Conservation (phyloP, 1,140 invertebrate species). For the Diorhabda elongata region DNA sequence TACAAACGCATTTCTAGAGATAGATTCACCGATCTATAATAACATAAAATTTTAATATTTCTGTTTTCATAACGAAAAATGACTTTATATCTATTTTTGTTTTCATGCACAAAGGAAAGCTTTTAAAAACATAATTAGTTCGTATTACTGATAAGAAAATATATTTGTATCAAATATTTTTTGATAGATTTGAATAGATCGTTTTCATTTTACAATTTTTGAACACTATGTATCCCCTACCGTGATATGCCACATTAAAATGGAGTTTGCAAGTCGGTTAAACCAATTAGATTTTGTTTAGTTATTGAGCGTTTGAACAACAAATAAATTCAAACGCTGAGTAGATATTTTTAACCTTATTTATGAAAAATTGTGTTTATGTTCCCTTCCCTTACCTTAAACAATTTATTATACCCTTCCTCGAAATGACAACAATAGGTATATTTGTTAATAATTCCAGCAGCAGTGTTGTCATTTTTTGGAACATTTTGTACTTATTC, state of each 20-base stretch:
- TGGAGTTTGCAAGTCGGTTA: slow-evolving; percentile 36
- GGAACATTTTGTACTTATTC: slow-evolving; percentile 4
- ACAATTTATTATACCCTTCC: slow-evolving; percentile 3
- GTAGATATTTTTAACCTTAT: slow-evolving; percentile 3
- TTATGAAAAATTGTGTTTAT: slow-evolving; percentile 4
- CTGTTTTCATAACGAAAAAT: no score
- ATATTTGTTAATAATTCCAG: not conserved
- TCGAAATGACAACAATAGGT: slow-evolving; percentile 17
- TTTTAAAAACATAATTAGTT: not conserved
- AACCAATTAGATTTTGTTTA: slow-evolving; percentile 30
- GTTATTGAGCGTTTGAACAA: slow-evolving; percentile 8
- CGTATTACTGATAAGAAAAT: not conserved
- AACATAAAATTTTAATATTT: no score
- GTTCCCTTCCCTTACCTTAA: not conserved
- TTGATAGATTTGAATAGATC: no score
- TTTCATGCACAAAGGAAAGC: no score
- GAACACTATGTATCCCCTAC: slow-evolving; percentile 24
- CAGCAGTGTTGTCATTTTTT: slow-evolving; percentile 19
- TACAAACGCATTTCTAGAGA: no score
- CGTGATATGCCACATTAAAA: slow-evolving; percentile 35
- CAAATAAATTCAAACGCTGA: not conserved
- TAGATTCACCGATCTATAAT: no score
- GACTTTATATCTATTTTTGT: no score
- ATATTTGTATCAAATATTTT: not conserved
- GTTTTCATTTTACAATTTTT: not conserved